Evolutionary conservation across 1,140 invertebrate species (phyloP).

Genomic region (Mactra quadrangularis): DNA sequence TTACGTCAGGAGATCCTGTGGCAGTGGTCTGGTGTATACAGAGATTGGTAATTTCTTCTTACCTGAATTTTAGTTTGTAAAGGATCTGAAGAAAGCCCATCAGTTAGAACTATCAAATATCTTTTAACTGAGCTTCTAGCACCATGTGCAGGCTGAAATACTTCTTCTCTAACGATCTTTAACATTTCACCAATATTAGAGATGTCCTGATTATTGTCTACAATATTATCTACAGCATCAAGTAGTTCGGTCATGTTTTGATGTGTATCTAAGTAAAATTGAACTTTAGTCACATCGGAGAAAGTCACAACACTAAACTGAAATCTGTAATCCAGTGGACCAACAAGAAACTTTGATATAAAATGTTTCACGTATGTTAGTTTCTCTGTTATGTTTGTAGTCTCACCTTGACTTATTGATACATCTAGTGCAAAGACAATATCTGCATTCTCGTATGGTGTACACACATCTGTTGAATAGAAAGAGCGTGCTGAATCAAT

Average conservation of each 20-base stretch:
- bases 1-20: background rate
- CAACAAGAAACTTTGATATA: background rate
- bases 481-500: background rate
- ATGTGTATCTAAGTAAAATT: constrained; percentile 7
- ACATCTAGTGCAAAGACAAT: constrained; percentile 5
- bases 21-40: background rate
- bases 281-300: background rate
- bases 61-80: background rate
- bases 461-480: constrained; percentile 1
- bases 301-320: constrained; percentile 18
- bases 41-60: background rate
- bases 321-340: background rate
- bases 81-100: background rate
- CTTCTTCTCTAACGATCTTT: background rate
- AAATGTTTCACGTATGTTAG: constrained; percentile 14
- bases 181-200: background rate
- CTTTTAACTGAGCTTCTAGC: background rate
- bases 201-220: background rate
- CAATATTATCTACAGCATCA: background rate
- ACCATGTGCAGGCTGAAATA: background rate
- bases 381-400: background rate
- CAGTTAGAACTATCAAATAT: constrained; percentile 1
- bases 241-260: background rate
- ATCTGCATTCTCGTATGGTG: constrained; percentile 9
- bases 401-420: background rate